Percentiles rank a stretch among this genome's conserved stretches.
Conservation (phyloP, 2,888 invertebrate species). For the Protodeltote pygarga region DNA sequence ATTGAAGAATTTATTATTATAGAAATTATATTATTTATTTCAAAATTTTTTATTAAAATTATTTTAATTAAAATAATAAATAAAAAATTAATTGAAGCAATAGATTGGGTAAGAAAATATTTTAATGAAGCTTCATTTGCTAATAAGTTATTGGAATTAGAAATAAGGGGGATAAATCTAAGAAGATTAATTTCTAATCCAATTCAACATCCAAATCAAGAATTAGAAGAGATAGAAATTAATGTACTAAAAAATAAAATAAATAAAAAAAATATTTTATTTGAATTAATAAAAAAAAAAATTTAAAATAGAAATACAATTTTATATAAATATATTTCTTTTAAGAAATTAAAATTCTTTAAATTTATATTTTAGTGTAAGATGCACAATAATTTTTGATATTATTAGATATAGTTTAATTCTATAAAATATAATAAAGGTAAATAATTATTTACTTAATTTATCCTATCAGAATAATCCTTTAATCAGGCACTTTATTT, state of each 20-base stretch:
- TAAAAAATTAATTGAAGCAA: constrained; percentile 86
- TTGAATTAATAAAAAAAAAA: constrained; percentile 76
- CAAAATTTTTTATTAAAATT: constrained; percentile 68
- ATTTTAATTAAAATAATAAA: constrained; percentile 78
- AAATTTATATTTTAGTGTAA: constrained; percentile 87
- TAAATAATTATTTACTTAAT: constrained; percentile 66
- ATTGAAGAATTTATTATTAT: constrained; percentile 74
- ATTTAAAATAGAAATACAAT: constrained; percentile 87
- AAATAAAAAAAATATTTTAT: constrained; percentile 84
- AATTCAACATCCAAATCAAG: constrained; percentile 85
- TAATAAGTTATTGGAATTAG: constrained; percentile 78
- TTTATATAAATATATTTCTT: constrained; percentile 82
- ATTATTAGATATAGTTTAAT: constrained; percentile 87
- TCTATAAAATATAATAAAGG: constrained; percentile 89
- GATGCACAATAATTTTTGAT: constrained; percentile 88
- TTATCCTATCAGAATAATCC: constrained; percentile 82
- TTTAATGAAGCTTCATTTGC: constrained; percentile 86
- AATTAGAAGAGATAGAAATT: constrained; percentile 73
- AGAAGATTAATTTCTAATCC: constrained; percentile 89
- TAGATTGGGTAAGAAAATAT: constrained; percentile 87
- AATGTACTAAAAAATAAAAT: constrained; percentile 82
- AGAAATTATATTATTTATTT: constrained; percentile 60
- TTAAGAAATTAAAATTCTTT: constrained; percentile 62
- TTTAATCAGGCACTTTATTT: constrained; percentile 81
- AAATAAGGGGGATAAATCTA: constrained; percentile 87